phyloP scores from a whole-genome alignment of 2,797 vertebrate species.

The Pseudomugil tenellus region DNA sequence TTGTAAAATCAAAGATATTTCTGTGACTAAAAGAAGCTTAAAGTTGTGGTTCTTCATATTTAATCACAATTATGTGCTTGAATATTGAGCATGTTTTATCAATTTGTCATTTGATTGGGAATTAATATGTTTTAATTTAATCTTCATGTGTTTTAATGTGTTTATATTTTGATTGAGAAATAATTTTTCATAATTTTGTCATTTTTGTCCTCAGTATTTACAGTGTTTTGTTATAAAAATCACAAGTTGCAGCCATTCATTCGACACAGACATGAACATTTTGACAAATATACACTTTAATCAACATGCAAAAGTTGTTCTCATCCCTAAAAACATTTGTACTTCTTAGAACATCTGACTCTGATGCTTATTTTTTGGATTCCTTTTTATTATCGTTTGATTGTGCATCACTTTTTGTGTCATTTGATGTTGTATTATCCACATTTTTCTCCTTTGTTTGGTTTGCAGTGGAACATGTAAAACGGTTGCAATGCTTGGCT shows the following conservation, averaged over 20 bases:
- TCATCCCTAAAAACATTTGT: not conserved
- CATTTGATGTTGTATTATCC: not conserved
- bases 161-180: not conserved
- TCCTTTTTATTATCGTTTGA: not conserved
- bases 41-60: no score
- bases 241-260: not conserved
- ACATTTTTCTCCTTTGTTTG: not conserved
- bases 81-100: not conserved
- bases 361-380: not conserved
- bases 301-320: no score
- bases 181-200: no score
- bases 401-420: no score
- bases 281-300: no score
- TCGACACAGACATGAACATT: no score
- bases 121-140: not conserved
- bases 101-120: not conserved
- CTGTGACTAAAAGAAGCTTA: not conserved
- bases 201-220: not conserved
- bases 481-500: not conserved
- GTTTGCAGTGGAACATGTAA: not conserved
- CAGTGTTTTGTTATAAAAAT: not conserved
- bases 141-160: not conserved
- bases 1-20: not conserved
- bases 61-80: not conserved
- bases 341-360: not conserved